phyloP scores from a whole-genome alignment of 1,140 invertebrate genomes.

The Ectropis grisescens region DNA sequence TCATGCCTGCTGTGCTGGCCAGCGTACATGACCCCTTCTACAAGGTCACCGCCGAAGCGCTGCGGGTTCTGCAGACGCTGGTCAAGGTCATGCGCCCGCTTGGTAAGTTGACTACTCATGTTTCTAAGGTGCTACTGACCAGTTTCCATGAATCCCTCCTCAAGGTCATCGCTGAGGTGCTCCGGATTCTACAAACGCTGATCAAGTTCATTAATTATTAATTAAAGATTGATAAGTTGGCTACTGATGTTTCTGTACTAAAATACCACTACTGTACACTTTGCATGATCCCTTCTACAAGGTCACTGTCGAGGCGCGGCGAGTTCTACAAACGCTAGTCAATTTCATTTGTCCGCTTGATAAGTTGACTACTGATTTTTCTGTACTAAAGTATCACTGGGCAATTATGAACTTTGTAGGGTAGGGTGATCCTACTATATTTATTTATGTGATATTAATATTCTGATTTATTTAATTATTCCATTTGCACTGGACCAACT shows the following conservation, averaged over 20 bases:
- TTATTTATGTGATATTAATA: no score
- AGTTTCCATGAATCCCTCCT: no score
- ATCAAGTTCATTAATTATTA: slow-evolving; percentile 98
- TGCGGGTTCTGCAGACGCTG: slow-evolving; percentile 93
- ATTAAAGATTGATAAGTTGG: no score
- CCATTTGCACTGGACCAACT: no score
- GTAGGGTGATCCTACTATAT: no score
- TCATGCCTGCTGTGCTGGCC: slow-evolving; percentile 90
- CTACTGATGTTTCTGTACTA: no score
- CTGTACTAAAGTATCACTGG: no score
- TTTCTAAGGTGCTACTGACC: no score
- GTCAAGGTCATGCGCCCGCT: slow-evolving; percentile 95
- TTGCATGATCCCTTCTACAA: slow-evolving; percentile 98
- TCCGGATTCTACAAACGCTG: slow-evolving; percentile 93
- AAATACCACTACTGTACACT: slow-evolving; percentile 88
- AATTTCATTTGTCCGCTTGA: slow-evolving; percentile 93
- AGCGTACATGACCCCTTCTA: slow-evolving; percentile 97
- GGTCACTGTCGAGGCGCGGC: slow-evolving; percentile 92
- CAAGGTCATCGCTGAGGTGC: slow-evolving; percentile 94
- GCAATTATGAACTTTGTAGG: no score
- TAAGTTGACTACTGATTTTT: slow-evolving; percentile 55
- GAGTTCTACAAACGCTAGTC: slow-evolving; percentile 94
- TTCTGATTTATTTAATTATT: no score
- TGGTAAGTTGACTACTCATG: slow-evolving; percentile 71
- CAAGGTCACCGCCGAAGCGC: slow-evolving; percentile 95